Conservation (phyloP, 2,113 vertebrate genomes). For the Odontesthes bonariensis region DNA sequence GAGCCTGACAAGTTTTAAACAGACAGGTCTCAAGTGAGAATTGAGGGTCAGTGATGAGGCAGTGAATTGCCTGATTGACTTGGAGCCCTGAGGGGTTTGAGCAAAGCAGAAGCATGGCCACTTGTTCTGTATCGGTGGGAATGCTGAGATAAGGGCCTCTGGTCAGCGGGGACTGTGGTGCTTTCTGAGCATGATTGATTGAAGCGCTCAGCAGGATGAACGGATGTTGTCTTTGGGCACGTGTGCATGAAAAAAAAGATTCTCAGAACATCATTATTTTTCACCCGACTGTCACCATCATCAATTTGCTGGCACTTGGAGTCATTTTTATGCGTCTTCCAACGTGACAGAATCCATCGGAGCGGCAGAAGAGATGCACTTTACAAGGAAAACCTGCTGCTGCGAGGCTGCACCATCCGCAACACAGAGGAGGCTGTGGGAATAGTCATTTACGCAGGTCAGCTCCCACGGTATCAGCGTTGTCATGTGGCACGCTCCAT, state of each 20-base stretch:
- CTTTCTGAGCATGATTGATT: conserved; percentile 62
- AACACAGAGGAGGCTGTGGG: conserved; percentile 97
- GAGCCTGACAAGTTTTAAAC: conserved; percentile 30
- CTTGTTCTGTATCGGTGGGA: conserved; percentile 40
- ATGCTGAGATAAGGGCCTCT: conserved; percentile 64
- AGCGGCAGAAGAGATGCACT: conserved; percentile 89
- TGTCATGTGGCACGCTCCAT: too few species aligned
- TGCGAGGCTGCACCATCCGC: conserved; percentile 94
- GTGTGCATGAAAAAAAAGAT: neutral
- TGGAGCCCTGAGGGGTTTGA: conserved; percentile 10
- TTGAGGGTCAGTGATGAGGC: conserved; percentile 27
- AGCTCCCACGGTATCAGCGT: neutral
- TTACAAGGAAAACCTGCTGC: conserved; percentile 93
- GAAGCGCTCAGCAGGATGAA: conserved; percentile 44
- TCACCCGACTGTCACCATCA: neutral
- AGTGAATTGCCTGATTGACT: conserved; percentile 42
- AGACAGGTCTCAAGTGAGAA: conserved; percentile 20
- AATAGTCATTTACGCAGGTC: conserved; percentile 97
- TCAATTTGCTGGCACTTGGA: neutral
- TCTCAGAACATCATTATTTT: conserved; percentile 1
- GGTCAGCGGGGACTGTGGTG: conserved; percentile 20
- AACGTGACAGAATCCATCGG: conserved; percentile 84
- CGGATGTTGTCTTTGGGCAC: conserved; percentile 26
- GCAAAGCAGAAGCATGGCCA: conserved; percentile 10
- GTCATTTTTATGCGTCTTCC: neutral